Evolutionary conservation across 64 coral and sea anemone species (phyloP).

Genomic region (Catalaphyllia jardinei): DNA sequence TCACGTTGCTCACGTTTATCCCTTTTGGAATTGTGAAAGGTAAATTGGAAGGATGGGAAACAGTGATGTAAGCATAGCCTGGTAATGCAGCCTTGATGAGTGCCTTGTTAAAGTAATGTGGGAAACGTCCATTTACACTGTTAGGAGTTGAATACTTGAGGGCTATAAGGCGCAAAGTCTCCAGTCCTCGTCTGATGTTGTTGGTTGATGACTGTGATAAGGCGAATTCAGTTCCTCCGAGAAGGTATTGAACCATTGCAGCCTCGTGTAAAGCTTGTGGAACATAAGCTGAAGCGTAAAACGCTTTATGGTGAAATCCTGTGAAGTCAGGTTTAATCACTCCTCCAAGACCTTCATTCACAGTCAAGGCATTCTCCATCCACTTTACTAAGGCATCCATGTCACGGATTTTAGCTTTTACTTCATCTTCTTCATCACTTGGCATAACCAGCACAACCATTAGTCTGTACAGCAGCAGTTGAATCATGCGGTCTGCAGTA

Average conservation of each 20-base stretch:
- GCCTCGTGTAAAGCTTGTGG: conserved; percentile 48
- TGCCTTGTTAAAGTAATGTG: conserved; percentile 27
- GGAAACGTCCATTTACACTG: conserved; percentile 50
- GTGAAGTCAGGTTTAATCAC: conserved; percentile 70
- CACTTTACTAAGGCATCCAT: conserved; percentile 50
- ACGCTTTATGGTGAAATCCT: conserved; percentile 67
- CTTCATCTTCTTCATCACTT: background rate
- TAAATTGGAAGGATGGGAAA: background rate
- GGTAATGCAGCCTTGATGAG: conserved; percentile 8
- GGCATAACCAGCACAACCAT: conserved; percentile 57
- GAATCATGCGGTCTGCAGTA: conserved; percentile 70
- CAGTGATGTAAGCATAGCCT: conserved; percentile 46
- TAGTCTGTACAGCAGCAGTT: conserved; percentile 33
- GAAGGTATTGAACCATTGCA: conserved; percentile 39
- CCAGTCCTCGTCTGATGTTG: conserved; percentile 24
- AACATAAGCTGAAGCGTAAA: conserved; percentile 55
- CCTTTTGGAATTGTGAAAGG: background rate
- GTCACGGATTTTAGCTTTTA: conserved; percentile 41
- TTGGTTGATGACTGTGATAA: background rate
- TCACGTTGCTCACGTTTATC: background rate
- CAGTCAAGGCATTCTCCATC: conserved; percentile 30
- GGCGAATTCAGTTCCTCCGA: conserved; percentile 50
- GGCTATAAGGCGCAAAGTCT: conserved; percentile 21
- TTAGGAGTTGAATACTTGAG: conserved; percentile 67
- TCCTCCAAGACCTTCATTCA: conserved; percentile 62